Evolutionary conservation across 2,797 vertebrate species (phyloP).

Genomic region (Coilia nasus): DNA sequence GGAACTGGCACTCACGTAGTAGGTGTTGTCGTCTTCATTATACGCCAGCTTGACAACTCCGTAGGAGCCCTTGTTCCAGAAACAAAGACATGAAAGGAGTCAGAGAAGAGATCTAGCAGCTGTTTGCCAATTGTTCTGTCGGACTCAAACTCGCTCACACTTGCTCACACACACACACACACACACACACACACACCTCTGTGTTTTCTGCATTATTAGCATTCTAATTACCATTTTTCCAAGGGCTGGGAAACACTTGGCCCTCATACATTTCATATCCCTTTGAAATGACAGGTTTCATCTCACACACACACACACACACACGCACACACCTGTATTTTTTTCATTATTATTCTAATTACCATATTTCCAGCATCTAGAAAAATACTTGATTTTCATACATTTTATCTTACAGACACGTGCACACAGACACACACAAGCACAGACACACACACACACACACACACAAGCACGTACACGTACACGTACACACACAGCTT

Average conservation of each 20-base stretch:
- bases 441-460: background rate
- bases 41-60: slow-evolving; percentile 99
- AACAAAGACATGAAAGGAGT: slow-evolving; percentile 33
- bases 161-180: slow-evolving; percentile 19
- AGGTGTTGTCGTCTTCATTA: slow-evolving; percentile 97
- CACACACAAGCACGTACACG: background rate
- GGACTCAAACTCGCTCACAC: background rate
- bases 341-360: too few species aligned
- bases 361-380: too few species aligned
- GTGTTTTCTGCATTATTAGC: background rate
- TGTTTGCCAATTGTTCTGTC: slow-evolving; percentile 40
- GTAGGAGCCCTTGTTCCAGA: slow-evolving; percentile 87
- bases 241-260: slow-evolving; percentile 46
- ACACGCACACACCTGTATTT: background rate
- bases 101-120: slow-evolving; percentile 51
- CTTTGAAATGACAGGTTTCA: slow-evolving; percentile 1
- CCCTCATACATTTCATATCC: background rate
- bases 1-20: slow-evolving; percentile 86
- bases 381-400: slow-evolving; percentile 47
- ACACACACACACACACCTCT: background rate
- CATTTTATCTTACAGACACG: background rate
- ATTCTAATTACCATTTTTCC: slow-evolving; percentile 9
- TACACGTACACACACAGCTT: slow-evolving; percentile 42
- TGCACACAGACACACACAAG: background rate
- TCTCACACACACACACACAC: background rate